Evolutionary conservation across 2,797 vertebrate genomes (phyloP).

Genomic region (Enteromius trimaculatus): DNA sequence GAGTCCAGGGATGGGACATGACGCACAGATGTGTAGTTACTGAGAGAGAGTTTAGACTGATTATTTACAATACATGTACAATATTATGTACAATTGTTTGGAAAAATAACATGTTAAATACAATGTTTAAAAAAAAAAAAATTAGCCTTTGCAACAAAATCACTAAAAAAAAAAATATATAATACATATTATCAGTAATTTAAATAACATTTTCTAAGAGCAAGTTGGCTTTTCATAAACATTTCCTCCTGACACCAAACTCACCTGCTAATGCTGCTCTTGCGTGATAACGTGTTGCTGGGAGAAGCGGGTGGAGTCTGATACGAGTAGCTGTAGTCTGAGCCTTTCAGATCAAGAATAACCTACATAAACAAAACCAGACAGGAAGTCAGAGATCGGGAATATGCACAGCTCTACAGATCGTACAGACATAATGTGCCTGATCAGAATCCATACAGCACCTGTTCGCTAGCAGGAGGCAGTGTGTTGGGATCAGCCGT

Average conservation of each 20-base stretch:
- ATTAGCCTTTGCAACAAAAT: not conserved
- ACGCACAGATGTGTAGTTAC: conserved; percentile 79
- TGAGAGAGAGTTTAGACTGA: conserved; percentile 22
- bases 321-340: conserved; percentile 82
- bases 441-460: conserved; percentile 45
- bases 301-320: conserved; percentile 86
- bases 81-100: not conserved
- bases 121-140: no score
- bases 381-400: not conserved
- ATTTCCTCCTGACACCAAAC: not conserved
- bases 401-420: not conserved
- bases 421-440: not conserved
- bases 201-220: not conserved
- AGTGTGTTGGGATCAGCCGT: conserved; percentile 81
- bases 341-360: conserved; percentile 83
- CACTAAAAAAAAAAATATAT: not conserved
- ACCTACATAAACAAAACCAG: conserved; percentile 70
- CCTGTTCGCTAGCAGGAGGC: conserved; percentile 83
- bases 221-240: not conserved
- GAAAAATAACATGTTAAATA: not conserved
- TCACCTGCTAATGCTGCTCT: conserved; percentile 86
- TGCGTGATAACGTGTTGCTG: conserved; percentile 81
- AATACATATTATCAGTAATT: not conserved
- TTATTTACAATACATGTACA: not conserved
- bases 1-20: conserved; percentile 85